Conservation (phyloP, 2,888 invertebrate species). For the Synergus itoensis region DNA sequence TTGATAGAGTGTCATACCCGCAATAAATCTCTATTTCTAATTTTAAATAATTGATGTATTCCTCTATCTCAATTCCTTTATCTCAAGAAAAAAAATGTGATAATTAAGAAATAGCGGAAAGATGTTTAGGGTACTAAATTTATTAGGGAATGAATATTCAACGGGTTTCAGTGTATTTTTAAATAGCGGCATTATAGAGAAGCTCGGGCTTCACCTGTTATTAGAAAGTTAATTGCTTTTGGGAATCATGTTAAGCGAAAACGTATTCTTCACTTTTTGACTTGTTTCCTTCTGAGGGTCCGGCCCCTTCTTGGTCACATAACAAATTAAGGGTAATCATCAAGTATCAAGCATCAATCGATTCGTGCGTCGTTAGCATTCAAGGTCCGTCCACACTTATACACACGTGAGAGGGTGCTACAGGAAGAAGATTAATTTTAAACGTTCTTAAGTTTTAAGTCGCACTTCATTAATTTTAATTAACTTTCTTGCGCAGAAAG, state of each 20-base stretch:
- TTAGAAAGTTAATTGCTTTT: constrained; percentile 12
- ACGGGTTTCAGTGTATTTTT: not conserved
- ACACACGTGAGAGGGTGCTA: not conserved
- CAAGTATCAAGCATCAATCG: constrained; percentile 23
- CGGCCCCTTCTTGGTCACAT: constrained; percentile 29
- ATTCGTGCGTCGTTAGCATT: constrained; percentile 32
- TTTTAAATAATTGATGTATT: too few species aligned
- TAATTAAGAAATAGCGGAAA: not conserved
- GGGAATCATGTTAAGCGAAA: constrained; percentile 13
- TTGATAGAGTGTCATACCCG: too few species aligned
- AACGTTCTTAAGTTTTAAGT: not conserved
- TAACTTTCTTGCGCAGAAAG: not conserved
- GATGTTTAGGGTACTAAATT: not conserved
- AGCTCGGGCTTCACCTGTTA: constrained; percentile 12
- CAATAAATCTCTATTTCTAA: too few species aligned
- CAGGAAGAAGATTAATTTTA: constrained; percentile 8
- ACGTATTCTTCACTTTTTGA: constrained; percentile 5
- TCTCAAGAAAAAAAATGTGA: not conserved
- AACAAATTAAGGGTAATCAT: constrained; percentile 37
- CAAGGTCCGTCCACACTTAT: not conserved
- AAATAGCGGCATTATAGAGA: constrained; percentile 13
- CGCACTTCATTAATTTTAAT: constrained; percentile 26
- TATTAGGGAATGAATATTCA: not conserved
- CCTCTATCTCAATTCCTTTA: not conserved
- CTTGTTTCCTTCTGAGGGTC: constrained; percentile 16